Conservation (phyloP, 2,113 vertebrate species). For the Actenoides lindsayi region DNA sequence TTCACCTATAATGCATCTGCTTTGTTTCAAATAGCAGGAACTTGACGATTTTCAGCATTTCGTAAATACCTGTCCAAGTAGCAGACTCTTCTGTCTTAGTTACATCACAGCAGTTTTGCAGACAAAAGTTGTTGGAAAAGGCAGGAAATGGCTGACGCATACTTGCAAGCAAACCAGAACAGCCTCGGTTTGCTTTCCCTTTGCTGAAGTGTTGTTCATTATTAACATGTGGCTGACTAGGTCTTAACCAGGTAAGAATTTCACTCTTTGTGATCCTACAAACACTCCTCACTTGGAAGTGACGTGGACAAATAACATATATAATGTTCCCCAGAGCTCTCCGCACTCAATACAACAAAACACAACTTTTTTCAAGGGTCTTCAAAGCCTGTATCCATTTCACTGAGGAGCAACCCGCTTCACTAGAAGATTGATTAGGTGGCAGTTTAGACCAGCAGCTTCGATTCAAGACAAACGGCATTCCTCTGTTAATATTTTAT, state of each 20-base stretch:
- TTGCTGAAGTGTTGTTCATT: background rate
- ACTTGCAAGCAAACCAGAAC: background rate
- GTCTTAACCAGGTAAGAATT: background rate
- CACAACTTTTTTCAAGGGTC: background rate
- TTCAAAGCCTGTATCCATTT: background rate
- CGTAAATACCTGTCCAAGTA: background rate
- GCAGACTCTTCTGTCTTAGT: background rate
- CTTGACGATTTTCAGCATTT: background rate
- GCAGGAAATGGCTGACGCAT: background rate
- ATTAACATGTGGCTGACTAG: rapidly evolving
- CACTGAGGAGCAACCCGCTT: background rate
- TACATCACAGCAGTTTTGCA: background rate
- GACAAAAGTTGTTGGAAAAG: background rate
- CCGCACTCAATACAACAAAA: background rate
- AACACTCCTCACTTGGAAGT: background rate
- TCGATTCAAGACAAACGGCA: background rate
- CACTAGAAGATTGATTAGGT: background rate
- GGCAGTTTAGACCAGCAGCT: background rate
- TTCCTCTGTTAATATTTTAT: background rate
- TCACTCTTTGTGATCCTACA: background rate
- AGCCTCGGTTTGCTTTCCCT: background rate
- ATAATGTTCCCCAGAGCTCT: background rate
- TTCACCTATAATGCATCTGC: background rate
- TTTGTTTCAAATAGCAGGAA: background rate
- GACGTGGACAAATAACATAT: rapidly evolving